A percentile compares a stretch with the other conserved stretches of the same genome.
Evolutionary conservation across 2,888 invertebrate genomes (phyloP).

Genomic region (Melanchra persicariae): DNA sequence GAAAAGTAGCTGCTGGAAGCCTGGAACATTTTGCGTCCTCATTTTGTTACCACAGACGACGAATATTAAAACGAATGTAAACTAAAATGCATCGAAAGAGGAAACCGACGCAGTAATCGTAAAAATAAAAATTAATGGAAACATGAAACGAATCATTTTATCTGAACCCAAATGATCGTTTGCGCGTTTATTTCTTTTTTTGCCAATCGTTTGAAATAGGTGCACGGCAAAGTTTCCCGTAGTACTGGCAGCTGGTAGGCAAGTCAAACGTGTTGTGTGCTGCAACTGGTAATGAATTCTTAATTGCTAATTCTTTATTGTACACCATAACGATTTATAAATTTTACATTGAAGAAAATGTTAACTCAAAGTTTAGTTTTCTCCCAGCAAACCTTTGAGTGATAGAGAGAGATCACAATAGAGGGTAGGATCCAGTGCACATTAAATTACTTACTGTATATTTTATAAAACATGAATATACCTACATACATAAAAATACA

Average conservation of each 20-base stretch:
- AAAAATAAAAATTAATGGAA: constrained; percentile 53
- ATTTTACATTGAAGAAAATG: too few relatives aligned
- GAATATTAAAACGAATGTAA: constrained; percentile 54
- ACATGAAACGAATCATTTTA: constrained; percentile 50
- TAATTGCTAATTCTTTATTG: too few relatives aligned
- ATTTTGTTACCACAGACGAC: constrained; percentile 46
- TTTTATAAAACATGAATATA: too few relatives aligned
- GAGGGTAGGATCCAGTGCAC: too few relatives aligned
- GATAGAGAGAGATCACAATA: too few relatives aligned
- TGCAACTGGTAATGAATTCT: constrained; percentile 16
- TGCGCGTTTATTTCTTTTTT: constrained; percentile 41
- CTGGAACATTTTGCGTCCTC: constrained; percentile 52
- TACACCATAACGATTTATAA: too few relatives aligned
- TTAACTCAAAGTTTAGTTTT: too few relatives aligned
- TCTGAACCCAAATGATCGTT: constrained; percentile 47
- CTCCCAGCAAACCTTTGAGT: too few relatives aligned
- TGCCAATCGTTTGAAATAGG: constrained; percentile 43
- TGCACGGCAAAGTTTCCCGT: constrained; percentile 19
- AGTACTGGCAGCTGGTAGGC: constrained; percentile 5
- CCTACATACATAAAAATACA: too few relatives aligned
- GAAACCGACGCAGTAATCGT: constrained; percentile 39
- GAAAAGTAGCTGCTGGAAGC: constrained; percentile 54
- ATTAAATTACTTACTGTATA: too few relatives aligned
- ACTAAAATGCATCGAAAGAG: constrained; percentile 46
- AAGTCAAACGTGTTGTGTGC: constrained; percentile 10